These are phyloP conservation scores for Trachelus troglodyta DNA, from an alignment of 2,888 invertebrate species.

Conservation along the genomic window DNA sequence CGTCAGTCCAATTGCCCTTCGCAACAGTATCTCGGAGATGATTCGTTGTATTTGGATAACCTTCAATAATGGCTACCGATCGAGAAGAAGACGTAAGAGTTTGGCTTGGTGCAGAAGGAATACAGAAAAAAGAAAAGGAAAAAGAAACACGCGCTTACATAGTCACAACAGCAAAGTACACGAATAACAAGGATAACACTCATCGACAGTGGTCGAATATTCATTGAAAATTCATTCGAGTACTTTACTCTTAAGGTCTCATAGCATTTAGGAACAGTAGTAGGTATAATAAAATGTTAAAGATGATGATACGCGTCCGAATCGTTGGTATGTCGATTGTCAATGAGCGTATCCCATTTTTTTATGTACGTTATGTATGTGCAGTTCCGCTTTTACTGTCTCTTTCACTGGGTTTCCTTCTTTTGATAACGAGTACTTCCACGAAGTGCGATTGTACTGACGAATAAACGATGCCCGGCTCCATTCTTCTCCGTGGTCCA, in stretches of 20 bases:
- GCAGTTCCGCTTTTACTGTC: not conserved
- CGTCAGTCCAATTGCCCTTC: not conserved
- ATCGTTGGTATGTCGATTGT: not conserved
- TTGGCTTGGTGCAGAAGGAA: not conserved
- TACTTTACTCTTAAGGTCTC: not conserved
- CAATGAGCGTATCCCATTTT: not conserved
- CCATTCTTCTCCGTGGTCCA: not conserved
- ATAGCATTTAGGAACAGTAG: not conserved
- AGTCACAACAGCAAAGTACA: not conserved
- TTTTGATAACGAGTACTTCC: not conserved
- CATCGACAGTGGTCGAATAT: not conserved
- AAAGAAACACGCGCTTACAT: not conserved
- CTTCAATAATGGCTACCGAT: not conserved
- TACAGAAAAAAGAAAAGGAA: slow-evolving; percentile 30
- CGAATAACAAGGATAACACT: not conserved
- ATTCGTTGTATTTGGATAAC: not conserved
- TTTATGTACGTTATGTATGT: not conserved
- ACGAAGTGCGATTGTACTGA: not conserved
- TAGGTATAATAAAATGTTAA: not conserved
- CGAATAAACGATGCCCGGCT: not conserved
- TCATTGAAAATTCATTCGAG: not conserved
- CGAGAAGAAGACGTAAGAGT: not conserved
- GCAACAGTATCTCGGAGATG: not conserved
- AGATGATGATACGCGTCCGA: not conserved
- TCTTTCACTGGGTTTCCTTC: not conserved